These are phyloP conservation scores for Phaonia tiefii DNA, from an alignment of 2,888 invertebrate genomes.

Conservation along the genomic window DNA sequence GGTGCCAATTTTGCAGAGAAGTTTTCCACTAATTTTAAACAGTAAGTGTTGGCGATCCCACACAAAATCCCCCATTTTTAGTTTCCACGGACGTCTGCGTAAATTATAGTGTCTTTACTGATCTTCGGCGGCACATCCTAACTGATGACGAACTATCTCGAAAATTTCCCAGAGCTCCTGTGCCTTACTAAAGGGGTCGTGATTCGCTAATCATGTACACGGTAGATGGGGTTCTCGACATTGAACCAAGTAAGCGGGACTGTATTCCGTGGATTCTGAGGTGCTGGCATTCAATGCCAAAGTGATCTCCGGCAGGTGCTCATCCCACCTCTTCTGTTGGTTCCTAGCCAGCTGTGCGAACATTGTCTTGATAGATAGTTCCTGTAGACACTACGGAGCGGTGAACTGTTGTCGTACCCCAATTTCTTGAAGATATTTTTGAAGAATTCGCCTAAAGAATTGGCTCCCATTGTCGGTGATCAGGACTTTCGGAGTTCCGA, in stretches of 20 bases:
- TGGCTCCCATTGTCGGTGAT: slow-evolving; percentile 38
- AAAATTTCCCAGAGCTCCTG: too few species aligned
- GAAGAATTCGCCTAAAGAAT: not conserved
- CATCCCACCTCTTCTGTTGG: slow-evolving; percentile 20
- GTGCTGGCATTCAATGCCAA: slow-evolving; percentile 32
- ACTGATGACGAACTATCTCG: too few species aligned
- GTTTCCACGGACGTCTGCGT: too few species aligned
- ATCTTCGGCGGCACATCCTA: too few species aligned
- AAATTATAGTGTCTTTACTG: too few species aligned
- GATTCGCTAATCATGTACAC: too few species aligned
- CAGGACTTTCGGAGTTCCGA: slow-evolving; percentile 6
- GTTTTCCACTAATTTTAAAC: too few species aligned
- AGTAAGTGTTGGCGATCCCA: too few species aligned
- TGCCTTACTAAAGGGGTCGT: too few species aligned
- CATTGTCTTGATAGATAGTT: not conserved
- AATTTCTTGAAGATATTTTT: not conserved
- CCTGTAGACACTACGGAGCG: slow-evolving; percentile 15
- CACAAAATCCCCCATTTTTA: too few species aligned
- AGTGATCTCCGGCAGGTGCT: slow-evolving; percentile 24
- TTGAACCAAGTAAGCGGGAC: too few species aligned
- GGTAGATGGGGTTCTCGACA: slow-evolving; percentile 32
- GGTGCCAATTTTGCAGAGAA: too few species aligned
- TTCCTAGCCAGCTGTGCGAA: not conserved
- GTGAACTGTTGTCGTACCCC: not conserved
- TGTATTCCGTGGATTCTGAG: not conserved